Percentiles rank a stretch among this genome's conserved stretches.
Evolutionary conservation across 2,797 vertebrate species (phyloP).

Genomic region (Pantherophis alleghaniensis): DNA sequence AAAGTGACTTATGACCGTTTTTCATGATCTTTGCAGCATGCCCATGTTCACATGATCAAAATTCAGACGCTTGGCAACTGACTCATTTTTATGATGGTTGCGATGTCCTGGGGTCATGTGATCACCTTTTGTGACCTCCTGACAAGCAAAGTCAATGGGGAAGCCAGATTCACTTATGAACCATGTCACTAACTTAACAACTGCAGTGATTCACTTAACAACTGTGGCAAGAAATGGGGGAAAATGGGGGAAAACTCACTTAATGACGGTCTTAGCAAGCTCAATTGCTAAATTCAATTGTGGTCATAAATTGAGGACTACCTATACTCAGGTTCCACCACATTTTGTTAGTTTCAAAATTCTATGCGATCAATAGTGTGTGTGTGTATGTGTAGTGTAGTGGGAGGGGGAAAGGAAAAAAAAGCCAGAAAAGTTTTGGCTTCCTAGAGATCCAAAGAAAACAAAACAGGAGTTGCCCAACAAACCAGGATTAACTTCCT

Average conservation of each 20-base stretch:
- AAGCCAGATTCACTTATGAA: not conserved
- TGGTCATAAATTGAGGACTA: not conserved
- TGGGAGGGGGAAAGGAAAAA: not conserved
- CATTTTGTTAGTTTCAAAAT: not conserved
- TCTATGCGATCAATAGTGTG: not conserved
- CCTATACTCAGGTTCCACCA: not conserved
- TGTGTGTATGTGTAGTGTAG: not conserved
- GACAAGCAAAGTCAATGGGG: not conserved
- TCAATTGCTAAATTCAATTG: not conserved
- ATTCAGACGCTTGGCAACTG: not conserved
- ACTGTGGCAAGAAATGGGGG: too few species aligned
- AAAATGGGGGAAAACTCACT: not conserved
- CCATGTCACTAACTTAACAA: not conserved
- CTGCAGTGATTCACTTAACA: too few species aligned
- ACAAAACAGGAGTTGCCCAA: not conserved
- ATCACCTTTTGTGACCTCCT: not conserved
- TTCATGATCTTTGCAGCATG: not conserved
- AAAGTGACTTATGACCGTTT: not conserved
- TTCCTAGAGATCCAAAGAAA: not conserved
- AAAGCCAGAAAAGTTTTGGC: not conserved
- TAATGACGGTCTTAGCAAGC: not conserved
- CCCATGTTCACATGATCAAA: not conserved
- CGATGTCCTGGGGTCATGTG: accelerated
- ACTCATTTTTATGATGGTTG: not conserved
- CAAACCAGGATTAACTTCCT: not conserved